Evolutionary conservation across 2,113 vertebrate genomes (phyloP).

Genomic region (Sceloporus undulatus): DNA sequence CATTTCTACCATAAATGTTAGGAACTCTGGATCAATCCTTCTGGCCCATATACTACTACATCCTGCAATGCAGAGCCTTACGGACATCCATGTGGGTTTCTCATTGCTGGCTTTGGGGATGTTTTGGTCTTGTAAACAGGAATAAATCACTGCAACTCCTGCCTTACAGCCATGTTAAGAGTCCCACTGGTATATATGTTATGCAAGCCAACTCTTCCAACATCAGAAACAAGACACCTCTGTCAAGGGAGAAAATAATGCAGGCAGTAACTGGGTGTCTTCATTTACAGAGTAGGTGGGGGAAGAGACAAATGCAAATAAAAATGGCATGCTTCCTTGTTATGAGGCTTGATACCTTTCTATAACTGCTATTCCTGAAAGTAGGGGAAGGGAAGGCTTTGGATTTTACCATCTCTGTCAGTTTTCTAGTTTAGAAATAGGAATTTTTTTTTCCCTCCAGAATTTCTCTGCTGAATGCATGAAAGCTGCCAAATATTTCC

Average conservation of each 20-base stretch:
- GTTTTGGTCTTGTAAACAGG: background rate
- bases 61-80: background rate
- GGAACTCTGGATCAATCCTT: background rate
- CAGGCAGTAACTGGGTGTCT: background rate
- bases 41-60: background rate
- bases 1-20: background rate
- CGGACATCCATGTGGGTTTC: background rate
- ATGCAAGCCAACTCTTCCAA: slow-evolving; percentile 1
- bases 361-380: slow-evolving; percentile 33
- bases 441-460: slow-evolving; percentile 44
- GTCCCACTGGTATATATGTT: background rate
- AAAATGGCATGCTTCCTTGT: slow-evolving; percentile 41
- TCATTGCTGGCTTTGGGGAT: background rate
- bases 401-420: slow-evolving; percentile 51
- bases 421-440: slow-evolving; percentile 50
- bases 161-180: background rate
- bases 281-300: slow-evolving; percentile 37
- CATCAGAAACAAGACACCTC: background rate
- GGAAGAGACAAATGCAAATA: slow-evolving; percentile 43
- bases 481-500: slow-evolving; percentile 64
- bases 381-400: slow-evolving; percentile 45
- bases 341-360: slow-evolving; percentile 36
- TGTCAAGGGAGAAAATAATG: background rate
- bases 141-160: background rate
- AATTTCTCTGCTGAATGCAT: slow-evolving; percentile 49